Percentiles rank a stretch among this genome's conserved stretches.
These are phyloP conservation scores for Cirrhinus molitorella DNA, from an alignment of 2,797 vertebrate genomes.

Conservation along the genomic window DNA sequence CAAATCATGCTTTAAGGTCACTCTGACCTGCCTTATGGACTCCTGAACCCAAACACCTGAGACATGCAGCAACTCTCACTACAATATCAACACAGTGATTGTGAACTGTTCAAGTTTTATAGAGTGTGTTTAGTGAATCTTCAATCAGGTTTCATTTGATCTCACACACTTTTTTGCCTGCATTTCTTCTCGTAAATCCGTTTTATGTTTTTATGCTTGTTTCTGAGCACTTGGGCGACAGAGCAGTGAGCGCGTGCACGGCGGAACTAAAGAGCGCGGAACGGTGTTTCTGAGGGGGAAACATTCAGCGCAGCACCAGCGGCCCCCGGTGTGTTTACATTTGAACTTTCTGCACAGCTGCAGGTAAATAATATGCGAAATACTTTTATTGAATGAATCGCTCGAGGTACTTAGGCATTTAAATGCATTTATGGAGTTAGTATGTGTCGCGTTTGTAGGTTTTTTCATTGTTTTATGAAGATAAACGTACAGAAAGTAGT, in stretches of 20 bases:
- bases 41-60: neutral
- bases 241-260: too few relatives aligned
- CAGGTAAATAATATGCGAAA: neutral
- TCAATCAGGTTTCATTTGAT: neutral
- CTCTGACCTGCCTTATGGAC: conserved; percentile 8
- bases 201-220: neutral
- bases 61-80: neutral
- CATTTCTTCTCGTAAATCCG: neutral
- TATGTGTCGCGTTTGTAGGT: neutral
- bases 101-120: neutral
- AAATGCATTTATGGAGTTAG: neutral
- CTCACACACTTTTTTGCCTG: neutral
- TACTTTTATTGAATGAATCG: too few relatives aligned
- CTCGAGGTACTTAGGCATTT: too few relatives aligned
- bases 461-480: neutral
- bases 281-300: neutral
- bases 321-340: neutral
- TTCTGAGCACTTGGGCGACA: too few relatives aligned
- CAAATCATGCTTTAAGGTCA: neutral
- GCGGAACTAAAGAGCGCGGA: neutral
- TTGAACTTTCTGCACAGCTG: neutral
- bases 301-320: neutral
- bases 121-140: neutral
- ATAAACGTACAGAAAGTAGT: neutral
- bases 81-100: neutral